Evolutionary conservation across 1,140 invertebrate genomes (phyloP).

Genomic region (Onthophagus taurus): DNA sequence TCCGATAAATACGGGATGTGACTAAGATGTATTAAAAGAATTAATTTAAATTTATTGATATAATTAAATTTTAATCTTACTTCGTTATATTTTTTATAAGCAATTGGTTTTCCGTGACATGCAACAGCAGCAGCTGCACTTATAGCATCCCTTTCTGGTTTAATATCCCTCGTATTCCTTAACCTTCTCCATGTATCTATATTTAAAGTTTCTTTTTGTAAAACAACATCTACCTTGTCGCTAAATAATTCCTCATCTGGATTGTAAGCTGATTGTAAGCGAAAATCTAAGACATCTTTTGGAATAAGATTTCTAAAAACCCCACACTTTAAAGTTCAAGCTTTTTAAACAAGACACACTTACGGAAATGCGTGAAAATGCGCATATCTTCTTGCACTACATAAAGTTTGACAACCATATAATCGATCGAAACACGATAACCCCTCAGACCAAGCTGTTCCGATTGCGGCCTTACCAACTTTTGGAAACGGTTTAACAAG

Average conservation of each 20-base stretch:
- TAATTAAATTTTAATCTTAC: no score
- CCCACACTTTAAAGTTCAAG: slow-evolving; percentile 12
- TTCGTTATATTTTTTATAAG: no score
- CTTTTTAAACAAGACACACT: slow-evolving; percentile 9
- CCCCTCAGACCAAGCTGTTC: slow-evolving; percentile 33
- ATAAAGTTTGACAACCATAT: slow-evolving; percentile 52
- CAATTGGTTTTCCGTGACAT: no score
- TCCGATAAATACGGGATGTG: slow-evolving; percentile 45
- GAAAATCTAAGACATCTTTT: slow-evolving; percentile 50
- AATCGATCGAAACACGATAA: slow-evolving; percentile 43
- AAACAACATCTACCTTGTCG: slow-evolving; percentile 46
- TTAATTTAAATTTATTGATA: background rate
- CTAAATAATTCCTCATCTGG: slow-evolving; percentile 49
- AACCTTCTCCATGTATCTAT: slow-evolving; percentile 45
- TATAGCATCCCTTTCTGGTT: slow-evolving; percentile 30
- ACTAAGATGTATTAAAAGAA: slow-evolving; percentile 28
- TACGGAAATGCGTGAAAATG: slow-evolving; percentile 37
- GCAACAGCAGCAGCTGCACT: slow-evolving; percentile 4
- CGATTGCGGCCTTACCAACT: slow-evolving; percentile 32
- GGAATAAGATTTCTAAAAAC: slow-evolving; percentile 40
- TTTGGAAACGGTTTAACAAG: slow-evolving; percentile 42
- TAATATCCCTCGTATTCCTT: slow-evolving; percentile 45
- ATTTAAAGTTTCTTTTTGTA: slow-evolving; percentile 49
- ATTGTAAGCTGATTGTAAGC: slow-evolving; percentile 48
- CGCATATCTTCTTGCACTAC: slow-evolving; percentile 43